A percentile compares a stretch with the other conserved stretches of the same genome.
Evolutionary conservation across 2,113 vertebrate genomes (phyloP).

Genomic region (Corvus hawaiiensis): DNA sequence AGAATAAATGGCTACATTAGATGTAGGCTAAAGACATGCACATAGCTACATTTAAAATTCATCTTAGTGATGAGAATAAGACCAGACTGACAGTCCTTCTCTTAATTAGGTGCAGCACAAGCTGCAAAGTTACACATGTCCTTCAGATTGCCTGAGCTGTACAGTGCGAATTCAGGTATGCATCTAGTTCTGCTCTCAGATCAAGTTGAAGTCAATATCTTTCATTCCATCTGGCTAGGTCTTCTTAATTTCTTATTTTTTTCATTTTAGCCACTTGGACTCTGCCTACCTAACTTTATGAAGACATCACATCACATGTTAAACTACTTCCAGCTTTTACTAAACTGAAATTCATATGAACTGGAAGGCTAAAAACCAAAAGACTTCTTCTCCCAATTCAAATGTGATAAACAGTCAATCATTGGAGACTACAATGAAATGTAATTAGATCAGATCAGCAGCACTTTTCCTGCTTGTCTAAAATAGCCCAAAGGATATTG

Average conservation of each 20-base stretch:
- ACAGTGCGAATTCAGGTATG: not conserved
- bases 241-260: not conserved
- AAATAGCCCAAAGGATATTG: slow-evolving; percentile 28
- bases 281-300: not conserved
- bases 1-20: not conserved
- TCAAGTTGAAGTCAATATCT: not conserved
- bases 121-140: not conserved
- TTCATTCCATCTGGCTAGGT: not conserved
- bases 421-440: not conserved
- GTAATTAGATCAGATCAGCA: slow-evolving; percentile 39
- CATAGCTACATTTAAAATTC: not conserved
- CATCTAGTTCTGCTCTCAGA: not conserved
- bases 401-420: not conserved
- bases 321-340: not conserved
- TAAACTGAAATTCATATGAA: not conserved
- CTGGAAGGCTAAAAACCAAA: not conserved
- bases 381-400: not conserved
- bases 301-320: not conserved
- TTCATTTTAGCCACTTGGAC: not conserved
- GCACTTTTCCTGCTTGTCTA: not conserved
- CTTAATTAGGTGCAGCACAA: not conserved
- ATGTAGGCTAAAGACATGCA: not conserved
- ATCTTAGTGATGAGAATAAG: not conserved
- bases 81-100: not conserved
- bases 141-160: not conserved